phyloP scores from a whole-genome alignment of 2,797 vertebrate species.

The Tragelaphus oryx region DNA sequence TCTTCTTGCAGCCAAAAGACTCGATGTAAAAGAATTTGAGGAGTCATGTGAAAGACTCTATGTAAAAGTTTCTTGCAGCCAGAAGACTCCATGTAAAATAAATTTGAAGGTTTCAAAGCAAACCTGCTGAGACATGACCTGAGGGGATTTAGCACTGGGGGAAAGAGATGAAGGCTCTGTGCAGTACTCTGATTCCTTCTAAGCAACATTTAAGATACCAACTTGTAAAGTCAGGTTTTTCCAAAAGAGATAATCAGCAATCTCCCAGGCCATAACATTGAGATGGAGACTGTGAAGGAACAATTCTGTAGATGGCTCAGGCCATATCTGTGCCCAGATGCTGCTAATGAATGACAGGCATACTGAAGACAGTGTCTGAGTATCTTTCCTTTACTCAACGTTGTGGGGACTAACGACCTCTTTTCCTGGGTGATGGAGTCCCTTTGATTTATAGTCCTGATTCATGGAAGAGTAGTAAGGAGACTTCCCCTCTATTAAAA shows the following conservation, averaged over 20 bases:
- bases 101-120: not conserved
- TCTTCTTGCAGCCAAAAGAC: not conserved
- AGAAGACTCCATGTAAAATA: not conserved
- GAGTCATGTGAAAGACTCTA: not conserved
- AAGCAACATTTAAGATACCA: not conserved
- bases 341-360: not conserved
- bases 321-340: not conserved
- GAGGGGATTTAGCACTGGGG: not conserved
- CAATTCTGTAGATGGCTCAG: not conserved
- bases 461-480: not conserved
- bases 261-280: not conserved
- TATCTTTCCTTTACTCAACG: not conserved
- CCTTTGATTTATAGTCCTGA: not conserved
- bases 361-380: not conserved
- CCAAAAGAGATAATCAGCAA: not conserved
- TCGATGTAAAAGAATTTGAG: not conserved
- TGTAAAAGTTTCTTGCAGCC: not conserved
- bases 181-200: not conserved
- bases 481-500: not conserved
- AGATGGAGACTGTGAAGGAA: not conserved
- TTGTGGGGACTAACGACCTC: not conserved
- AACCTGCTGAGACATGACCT: not conserved
- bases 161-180: not conserved
- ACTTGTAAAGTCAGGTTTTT: not conserved
- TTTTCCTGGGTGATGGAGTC: not conserved